Conservation (phyloP, 2,797 vertebrate genomes). For the Platyrinchus mystaceus region DNA sequence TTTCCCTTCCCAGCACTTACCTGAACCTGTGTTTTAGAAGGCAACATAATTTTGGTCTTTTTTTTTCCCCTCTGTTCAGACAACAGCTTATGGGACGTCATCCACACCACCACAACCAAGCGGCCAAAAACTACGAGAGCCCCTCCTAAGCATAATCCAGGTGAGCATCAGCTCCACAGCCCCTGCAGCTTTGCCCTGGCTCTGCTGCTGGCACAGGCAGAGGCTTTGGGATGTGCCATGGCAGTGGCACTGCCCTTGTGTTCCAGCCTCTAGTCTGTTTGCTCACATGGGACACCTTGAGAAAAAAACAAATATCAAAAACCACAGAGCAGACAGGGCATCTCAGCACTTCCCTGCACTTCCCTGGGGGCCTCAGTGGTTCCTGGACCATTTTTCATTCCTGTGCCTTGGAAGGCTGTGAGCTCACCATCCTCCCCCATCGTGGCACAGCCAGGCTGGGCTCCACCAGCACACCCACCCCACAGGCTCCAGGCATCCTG, state of each 20-base stretch:
- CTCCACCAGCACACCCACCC: fast-evolving
- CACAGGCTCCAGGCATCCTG: background rate
- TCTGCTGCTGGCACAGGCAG: background rate
- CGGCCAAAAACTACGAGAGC: conserved; percentile 73
- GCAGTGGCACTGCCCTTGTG: background rate
- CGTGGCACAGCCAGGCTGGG: fast-evolving
- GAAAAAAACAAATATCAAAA: fast-evolving
- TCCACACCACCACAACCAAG: conserved; percentile 74
- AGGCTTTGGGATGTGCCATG: background rate
- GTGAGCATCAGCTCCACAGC: conserved; percentile 51
- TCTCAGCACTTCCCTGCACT: background rate
- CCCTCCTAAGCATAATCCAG: conserved; percentile 68
- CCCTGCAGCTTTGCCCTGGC: fast-evolving
- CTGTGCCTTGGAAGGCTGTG: background rate
- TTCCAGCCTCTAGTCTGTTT: background rate
- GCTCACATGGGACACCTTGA: background rate
- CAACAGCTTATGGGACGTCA: conserved; percentile 29
- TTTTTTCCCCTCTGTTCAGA: background rate
- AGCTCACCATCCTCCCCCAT: background rate
- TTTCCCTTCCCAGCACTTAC: background rate
- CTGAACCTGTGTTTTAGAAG: fast-evolving
- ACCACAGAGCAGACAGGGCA: fast-evolving
- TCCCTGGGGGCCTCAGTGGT: fast-evolving
- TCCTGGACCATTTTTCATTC: background rate
- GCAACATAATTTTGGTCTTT: background rate